Base-by-base conservation (phyloP, 2,113 vertebrate genomes). In the Isichthys henryi region DNA sequence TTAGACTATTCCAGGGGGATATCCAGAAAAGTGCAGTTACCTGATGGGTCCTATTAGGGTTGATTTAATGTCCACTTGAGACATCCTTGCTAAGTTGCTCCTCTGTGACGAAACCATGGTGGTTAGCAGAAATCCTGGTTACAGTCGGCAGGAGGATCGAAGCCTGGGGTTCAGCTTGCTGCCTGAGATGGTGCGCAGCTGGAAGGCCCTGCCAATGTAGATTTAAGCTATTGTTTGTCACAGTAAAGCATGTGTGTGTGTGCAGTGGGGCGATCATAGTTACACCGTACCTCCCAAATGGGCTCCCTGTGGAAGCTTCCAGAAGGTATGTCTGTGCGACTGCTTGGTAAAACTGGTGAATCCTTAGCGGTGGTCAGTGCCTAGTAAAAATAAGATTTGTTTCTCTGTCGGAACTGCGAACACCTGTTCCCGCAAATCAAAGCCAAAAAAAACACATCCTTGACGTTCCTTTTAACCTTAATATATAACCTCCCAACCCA, bases 321-420 rank as follows among this genome's bases (percentile, higher is more conserved):
- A 48, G 82, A 84, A 48, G 23, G 39, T 45, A 43, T 1, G 8
- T 48, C 19, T 84, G 82, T 23, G 19, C 15, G 43, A n/a, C 82
- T 0, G 3, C 10, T 46, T 48, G 19, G 82, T 48, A 48, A 48
- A 84, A n/a, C 82, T 84, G 15, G 35, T 35, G 74, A 80, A 43
- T 43, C 35, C 35, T 80, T 43, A 80, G 74, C 74, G 43, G 31
- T 19, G 35, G 74, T 80, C 15, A 80, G 74, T 80, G 82, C 11
- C 43, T 43, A 84, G 19, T 84, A 84, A 84, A 84, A 84, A 48
- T n/a, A 46, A 48, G 45, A 84, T 84, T 84, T 84, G 82, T 84
- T 84, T n/a, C 80, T 48, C 21, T 48, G 31, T 19, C 80, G 9
- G 35, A 17, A 48, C 43, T 48, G 45, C 7, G 43, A 84, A 10